Evolutionary conservation across 2,797 vertebrate genomes (phyloP), one percentile per base, ranked within the genome.

Genomic region (Alauda arvensis): DNA sequence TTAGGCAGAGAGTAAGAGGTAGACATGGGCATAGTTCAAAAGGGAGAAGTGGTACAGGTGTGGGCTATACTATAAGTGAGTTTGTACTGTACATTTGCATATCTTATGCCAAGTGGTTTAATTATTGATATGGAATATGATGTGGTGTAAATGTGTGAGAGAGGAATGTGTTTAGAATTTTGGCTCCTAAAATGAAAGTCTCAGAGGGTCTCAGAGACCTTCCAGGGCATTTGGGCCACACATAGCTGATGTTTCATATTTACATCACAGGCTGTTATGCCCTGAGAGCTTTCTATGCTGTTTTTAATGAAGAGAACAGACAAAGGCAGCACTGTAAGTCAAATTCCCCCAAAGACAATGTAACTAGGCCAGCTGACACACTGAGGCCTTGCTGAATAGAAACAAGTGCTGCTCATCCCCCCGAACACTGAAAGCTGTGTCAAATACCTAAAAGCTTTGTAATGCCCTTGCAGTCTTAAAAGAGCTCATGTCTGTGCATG

Each of bases 291-390:
- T 86, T 83, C 63, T 55, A 4, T 59, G 83, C 56, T 85, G 43
- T 78, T 83, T 84, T 75, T 78, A 91, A 91, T 79, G 80, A 95
- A 83, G 67, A 83, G 82, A 74, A 68, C 23, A 81, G 75, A 92
- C 91, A 94, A 93, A 94, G 84, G 82, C 82, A 83, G 82, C 57
- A 60, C 83, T 78, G 77, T 91, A 92, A 91, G 49, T 91, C 80
- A 85, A 3, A 92, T 88, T 84, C 66, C 78, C 83, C 76, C 82
- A 77, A 83, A 94, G 89, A 93, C 89, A 93, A 88, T 87, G 62
- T 84, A 91, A 91, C 37, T 91, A 92, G 78, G 78, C 62, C 93
- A 89, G 86, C 78, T 91, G 86, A 92, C 55, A 49, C 1, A 1
- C 55, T 49, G 81, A 77, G 49, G 26, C 33, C 74, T 80, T 56